phyloP scores from a whole-genome alignment of 2,113 vertebrate species.

The Pelusios castaneus region DNA sequence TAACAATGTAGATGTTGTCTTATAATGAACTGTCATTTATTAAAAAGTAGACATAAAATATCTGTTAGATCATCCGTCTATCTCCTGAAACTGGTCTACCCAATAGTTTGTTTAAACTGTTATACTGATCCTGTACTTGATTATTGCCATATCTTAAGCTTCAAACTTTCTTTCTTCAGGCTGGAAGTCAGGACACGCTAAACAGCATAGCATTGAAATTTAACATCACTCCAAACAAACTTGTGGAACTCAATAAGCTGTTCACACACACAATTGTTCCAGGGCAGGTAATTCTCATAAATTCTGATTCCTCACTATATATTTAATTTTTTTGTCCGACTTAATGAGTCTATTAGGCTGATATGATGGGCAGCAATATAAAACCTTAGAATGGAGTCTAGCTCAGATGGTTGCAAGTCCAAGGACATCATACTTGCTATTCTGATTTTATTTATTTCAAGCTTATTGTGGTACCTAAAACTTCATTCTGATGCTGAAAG shows the following conservation, averaged over 20 bases:
- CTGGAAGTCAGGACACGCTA: conserved; percentile 88
- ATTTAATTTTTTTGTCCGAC: background rate
- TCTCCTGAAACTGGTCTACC: background rate
- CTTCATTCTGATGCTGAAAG: background rate
- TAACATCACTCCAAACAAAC: conserved; percentile 95
- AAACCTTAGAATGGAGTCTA: background rate
- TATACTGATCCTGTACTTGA: background rate
- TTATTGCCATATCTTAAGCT: background rate
- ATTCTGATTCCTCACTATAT: conserved; percentile 9
- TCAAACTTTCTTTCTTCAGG: conserved; percentile 77
- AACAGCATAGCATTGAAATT: conserved; percentile 95
- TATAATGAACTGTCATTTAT: background rate
- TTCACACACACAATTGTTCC: conserved; percentile 92
- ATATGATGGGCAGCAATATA: background rate
- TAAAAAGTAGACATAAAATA: background rate
- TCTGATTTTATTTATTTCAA: conserved; percentile 18
- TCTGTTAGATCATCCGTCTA: background rate
- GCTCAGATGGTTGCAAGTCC: background rate
- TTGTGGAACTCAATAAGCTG: conserved; percentile 95
- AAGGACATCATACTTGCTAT: background rate
- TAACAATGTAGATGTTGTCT: background rate
- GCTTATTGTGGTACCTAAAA: conserved; percentile 4
- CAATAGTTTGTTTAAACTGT: background rate
- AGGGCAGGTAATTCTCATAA: conserved; percentile 86
- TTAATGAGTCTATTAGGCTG: background rate